Evolutionary conservation across 2,888 invertebrate genomes (phyloP).

Genomic region (Pheosia gnoma): DNA sequence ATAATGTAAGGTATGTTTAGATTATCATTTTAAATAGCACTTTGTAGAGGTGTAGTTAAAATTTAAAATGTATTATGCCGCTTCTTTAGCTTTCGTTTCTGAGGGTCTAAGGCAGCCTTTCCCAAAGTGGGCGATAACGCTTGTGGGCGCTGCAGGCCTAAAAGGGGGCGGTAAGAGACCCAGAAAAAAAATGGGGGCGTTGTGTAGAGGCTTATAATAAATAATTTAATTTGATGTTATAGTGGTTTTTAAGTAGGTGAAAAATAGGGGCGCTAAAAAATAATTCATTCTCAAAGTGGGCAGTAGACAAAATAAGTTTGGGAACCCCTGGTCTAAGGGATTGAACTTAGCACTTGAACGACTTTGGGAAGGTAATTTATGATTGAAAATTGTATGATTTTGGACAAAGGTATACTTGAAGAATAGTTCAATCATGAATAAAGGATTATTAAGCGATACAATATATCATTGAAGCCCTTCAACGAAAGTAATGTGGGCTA

Average conservation of each 20-base stretch:
- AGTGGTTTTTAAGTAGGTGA: too few relatives aligned
- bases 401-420: neutral
- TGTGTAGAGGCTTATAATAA: too few relatives aligned
- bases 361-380: slow-evolving; percentile 26
- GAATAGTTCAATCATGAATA: neutral
- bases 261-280: too few relatives aligned
- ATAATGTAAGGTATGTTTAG: slow-evolving; percentile 24
- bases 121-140: too few relatives aligned
- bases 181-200: too few relatives aligned
- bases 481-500: too few relatives aligned
- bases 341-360: slow-evolving; percentile 17
- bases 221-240: too few relatives aligned
- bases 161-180: too few relatives aligned
- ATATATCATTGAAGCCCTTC: neutral
- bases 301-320: too few relatives aligned
- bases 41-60: slow-evolving; percentile 50
- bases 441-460: slow-evolving; percentile 15
- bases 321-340: slow-evolving; percentile 15
- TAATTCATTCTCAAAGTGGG: too few relatives aligned
- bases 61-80: slow-evolving; percentile 46
- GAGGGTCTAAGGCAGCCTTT: slow-evolving; percentile 14
- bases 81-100: slow-evolving; percentile 31
- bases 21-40: slow-evolving; percentile 49
- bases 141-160: too few relatives aligned
- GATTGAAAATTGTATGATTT: slow-evolving; percentile 1